These are phyloP conservation scores for Camponotus floridanus DNA, from an alignment of 1,140 invertebrate genomes.

Conservation along the genomic window DNA sequence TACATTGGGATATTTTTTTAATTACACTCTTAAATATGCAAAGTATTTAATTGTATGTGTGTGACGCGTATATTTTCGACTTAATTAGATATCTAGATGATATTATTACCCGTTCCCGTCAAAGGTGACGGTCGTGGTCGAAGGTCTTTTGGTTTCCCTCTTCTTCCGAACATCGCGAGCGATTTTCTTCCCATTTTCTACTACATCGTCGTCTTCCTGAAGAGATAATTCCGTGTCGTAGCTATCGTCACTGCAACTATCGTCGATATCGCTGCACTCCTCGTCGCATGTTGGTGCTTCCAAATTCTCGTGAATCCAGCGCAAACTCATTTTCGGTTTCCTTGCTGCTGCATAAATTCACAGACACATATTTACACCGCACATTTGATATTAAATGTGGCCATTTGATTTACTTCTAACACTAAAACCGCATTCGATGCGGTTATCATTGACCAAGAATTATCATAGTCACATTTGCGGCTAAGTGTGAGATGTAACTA, in stretches of 20 bases:
- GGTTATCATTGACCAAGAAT: background rate
- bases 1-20: background rate
- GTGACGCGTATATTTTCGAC: background rate
- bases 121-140: slow-evolving; percentile 75
- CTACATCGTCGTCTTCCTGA: slow-evolving; percentile 62
- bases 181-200: slow-evolving; percentile 57
- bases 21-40: background rate
- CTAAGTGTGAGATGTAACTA: background rate
- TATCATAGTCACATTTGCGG: background rate
- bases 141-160: slow-evolving; percentile 69
- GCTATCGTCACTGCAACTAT: slow-evolving; percentile 82
- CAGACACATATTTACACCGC: background rate
- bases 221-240: slow-evolving; percentile 80
- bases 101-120: slow-evolving; percentile 73
- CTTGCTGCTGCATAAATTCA: slow-evolving; percentile 34
- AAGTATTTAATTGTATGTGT: background rate
- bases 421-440: background rate
- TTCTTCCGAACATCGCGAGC: slow-evolving; percentile 59
- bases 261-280: slow-evolving; percentile 83
- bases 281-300: slow-evolving; percentile 82
- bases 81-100: slow-evolving; percentile 23
- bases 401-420: slow-evolving; percentile 24
- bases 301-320: slow-evolving; percentile 83
- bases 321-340: slow-evolving; percentile 80
- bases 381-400: background rate